A percentile compares a stretch with the other conserved stretches of the same genome.
Evolutionary conservation across 37 sponge, comb jelly and placozoan genomes (phyloP).

Genomic region (Cliona cf. orientalis): DNA sequence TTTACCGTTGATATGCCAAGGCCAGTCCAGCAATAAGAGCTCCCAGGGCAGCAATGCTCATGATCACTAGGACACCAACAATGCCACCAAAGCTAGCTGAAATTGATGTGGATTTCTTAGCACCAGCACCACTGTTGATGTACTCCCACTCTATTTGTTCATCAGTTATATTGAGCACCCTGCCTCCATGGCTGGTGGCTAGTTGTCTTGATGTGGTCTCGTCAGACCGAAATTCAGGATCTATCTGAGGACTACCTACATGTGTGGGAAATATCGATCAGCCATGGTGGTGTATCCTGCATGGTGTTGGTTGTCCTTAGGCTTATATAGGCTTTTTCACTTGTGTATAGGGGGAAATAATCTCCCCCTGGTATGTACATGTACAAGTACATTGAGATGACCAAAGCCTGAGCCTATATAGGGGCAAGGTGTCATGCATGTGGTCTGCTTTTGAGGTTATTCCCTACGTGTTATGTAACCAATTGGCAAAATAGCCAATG

Average conservation of each 20-base stretch:
- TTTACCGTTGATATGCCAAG: too few species aligned
- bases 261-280: neutral
- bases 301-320: neutral
- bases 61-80: neutral
- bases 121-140: neutral
- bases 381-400: too few species aligned
- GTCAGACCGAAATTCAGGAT: neutral
- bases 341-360: too few species aligned
- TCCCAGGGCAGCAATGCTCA: neutral
- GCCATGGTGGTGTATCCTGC: neutral
- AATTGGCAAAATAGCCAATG: too few species aligned
- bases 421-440: too few species aligned
- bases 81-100: neutral
- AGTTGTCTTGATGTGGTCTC: too few species aligned
- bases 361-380: too few species aligned
- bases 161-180: conserved; percentile 20
- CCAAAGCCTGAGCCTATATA: too few species aligned
- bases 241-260: neutral
- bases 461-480: too few species aligned
- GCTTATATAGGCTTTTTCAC: neutral
- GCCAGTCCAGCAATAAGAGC: too few species aligned
- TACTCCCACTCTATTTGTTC: conserved; percentile 11
- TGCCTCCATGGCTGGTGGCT: neutral
- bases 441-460: too few species aligned
- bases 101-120: too few species aligned